These are phyloP conservation scores for Tigriopus californicus DNA, from an alignment of 2,888 invertebrate species.

Conservation along the genomic window DNA sequence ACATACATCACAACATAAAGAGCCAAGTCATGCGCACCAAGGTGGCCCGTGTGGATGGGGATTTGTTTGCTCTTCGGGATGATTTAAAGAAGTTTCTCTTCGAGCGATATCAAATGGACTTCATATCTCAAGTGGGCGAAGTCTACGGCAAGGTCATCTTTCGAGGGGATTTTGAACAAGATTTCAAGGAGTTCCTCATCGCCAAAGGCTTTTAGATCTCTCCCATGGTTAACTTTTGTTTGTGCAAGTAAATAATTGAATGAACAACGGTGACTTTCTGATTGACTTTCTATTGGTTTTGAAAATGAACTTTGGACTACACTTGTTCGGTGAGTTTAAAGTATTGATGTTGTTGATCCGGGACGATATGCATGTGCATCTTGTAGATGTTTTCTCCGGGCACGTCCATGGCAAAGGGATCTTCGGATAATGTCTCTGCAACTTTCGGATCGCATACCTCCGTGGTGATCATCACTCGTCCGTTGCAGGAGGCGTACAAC, in stretches of 20 bases:
- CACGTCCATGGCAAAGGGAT: neutral
- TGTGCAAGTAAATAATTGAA: too few species aligned
- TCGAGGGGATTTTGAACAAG: neutral
- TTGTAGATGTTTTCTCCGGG: neutral
- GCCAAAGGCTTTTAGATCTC: neutral
- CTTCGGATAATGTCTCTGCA: neutral
- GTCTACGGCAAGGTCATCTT: neutral
- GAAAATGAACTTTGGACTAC: neutral
- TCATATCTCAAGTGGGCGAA: neutral
- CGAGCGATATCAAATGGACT: neutral
- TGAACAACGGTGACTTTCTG: too few species aligned
- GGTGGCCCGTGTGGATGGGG: neutral
- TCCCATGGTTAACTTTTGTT: too few species aligned
- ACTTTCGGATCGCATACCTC: neutral
- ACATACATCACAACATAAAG: neutral
- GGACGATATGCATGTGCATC: slow-evolving; percentile 2
- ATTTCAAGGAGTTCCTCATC: neutral
- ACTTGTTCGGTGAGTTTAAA: slow-evolving; percentile 9
- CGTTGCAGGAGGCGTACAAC: neutral
- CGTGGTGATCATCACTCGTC: slow-evolving; percentile 11
- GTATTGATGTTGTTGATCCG: slow-evolving; percentile 10
- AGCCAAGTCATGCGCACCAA: neutral
- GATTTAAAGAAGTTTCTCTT: neutral
- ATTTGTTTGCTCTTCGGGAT: slow-evolving; percentile 1
- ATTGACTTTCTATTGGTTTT: too few species aligned